These are phyloP conservation scores for Agapornis canus DNA, from an alignment of 2,797 vertebrate genomes.

Conservation along the genomic window DNA sequence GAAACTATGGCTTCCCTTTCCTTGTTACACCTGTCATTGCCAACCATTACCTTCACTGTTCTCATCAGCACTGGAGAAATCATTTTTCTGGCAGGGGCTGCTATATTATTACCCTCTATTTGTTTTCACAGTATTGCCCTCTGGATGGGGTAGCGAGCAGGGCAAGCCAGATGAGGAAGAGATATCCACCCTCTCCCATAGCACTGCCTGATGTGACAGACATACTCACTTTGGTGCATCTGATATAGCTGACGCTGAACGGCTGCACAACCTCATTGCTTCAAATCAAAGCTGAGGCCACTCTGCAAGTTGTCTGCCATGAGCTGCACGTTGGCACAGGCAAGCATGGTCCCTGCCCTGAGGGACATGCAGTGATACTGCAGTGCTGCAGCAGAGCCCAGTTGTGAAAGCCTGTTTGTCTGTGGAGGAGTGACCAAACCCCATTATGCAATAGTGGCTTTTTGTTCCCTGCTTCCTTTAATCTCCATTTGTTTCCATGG, in stretches of 20 bases:
- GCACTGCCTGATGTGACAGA: fast-evolving
- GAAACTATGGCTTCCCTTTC: not conserved
- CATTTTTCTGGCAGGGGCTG: not conserved
- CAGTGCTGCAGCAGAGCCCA: not conserved
- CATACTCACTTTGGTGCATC: fast-evolving
- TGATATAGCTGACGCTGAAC: not conserved
- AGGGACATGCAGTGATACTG: not conserved
- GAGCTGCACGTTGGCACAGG: not conserved
- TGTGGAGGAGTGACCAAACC: not conserved
- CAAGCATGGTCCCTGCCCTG: not conserved
- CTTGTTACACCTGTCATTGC: not conserved
- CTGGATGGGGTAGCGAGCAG: not conserved
- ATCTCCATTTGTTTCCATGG: slow-evolving; percentile 47
- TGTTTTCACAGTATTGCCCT: not conserved
- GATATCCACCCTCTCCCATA: not conserved
- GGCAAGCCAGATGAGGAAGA: not conserved
- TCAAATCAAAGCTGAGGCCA: not conserved
- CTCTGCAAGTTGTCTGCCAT: fast-evolving
- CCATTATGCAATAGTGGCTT: not conserved
- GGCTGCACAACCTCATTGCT: not conserved
- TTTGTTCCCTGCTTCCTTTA: not conserved
- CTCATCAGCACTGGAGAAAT: not conserved
- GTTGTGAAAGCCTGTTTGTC: not conserved
- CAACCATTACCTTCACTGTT: not conserved
- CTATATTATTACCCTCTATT: not conserved